Percentiles rank a stretch among this genome's conserved stretches.
These are phyloP conservation scores for Tarsius wallacei DNA, from an alignment of 2,797 vertebrate species.

Conservation along the genomic window DNA sequence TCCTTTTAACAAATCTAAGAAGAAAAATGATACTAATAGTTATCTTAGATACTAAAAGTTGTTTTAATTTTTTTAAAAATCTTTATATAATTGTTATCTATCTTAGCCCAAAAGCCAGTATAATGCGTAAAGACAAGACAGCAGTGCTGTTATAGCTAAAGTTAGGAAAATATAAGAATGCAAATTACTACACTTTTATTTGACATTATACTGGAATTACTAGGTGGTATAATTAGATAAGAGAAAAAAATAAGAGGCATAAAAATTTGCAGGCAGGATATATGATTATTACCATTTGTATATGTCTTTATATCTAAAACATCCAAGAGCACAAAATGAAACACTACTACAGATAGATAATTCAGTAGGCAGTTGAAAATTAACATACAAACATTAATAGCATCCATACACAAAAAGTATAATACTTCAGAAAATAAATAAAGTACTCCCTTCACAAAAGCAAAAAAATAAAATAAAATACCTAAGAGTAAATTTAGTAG, in stretches of 20 bases:
- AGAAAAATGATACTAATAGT: constrained; percentile 40
- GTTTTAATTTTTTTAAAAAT: neutral
- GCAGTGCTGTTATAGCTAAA: neutral
- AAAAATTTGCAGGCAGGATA: neutral
- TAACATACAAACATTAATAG: neutral
- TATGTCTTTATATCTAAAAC: neutral
- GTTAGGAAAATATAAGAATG: neutral
- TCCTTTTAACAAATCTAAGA: constrained; percentile 52
- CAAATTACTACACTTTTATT: neutral
- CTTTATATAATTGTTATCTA: neutral
- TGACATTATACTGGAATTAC: neutral
- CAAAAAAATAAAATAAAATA: neutral
- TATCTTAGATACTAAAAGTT: constrained; percentile 10
- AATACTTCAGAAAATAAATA: neutral
- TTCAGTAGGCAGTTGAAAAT: neutral
- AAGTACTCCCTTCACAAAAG: neutral
- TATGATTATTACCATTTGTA: neutral
- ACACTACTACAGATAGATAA: neutral
- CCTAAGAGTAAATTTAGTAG: neutral
- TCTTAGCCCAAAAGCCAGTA: neutral
- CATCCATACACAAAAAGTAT: neutral
- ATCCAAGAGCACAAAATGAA: neutral
- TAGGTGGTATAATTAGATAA: neutral
- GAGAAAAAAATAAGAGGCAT: constrained; percentile 3
- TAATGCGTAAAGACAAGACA: neutral